These are phyloP conservation scores for Spodoptera frugiperda DNA, from an alignment of 1,140 invertebrate genomes.

Conservation along the genomic window DNA sequence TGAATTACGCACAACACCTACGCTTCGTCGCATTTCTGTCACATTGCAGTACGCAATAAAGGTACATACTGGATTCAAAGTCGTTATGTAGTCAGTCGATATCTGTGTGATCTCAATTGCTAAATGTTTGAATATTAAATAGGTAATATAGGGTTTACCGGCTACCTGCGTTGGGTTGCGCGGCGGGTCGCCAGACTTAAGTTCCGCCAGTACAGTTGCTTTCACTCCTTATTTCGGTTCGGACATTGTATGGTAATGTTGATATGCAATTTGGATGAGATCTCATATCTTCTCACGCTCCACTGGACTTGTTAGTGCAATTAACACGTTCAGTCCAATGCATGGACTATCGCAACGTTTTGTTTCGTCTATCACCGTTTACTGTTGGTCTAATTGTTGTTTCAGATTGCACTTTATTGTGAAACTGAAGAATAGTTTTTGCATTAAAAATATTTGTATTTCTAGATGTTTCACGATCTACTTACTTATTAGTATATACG, in stretches of 20 bases:
- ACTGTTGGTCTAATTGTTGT: conserved; percentile 43
- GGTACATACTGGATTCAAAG: conserved; percentile 40
- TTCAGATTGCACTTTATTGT: conserved; percentile 45
- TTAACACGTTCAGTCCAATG: conserved; percentile 49
- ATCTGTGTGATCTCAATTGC: conserved; percentile 49
- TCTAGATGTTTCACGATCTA: neutral
- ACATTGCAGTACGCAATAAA: conserved; percentile 40
- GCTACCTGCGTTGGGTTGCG: conserved; percentile 35
- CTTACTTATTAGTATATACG: neutral
- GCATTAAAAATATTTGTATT: neutral
- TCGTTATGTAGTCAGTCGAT: conserved; percentile 41
- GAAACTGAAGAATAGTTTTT: conserved; percentile 5
- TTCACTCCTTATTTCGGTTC: conserved; percentile 51
- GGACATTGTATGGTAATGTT: conserved; percentile 57
- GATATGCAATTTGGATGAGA: conserved; percentile 52
- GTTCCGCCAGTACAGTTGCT: conserved; percentile 45
- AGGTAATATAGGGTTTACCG: conserved; percentile 41
- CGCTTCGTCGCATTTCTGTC: conserved; percentile 44
- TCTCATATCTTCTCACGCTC: conserved; percentile 55
- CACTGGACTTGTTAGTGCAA: conserved; percentile 50
- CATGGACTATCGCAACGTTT: conserved; percentile 44
- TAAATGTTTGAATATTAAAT: conserved; percentile 48
- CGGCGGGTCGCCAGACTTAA: neutral
- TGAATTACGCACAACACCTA: neutral
- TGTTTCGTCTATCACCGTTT: conserved; percentile 46